Base-by-base conservation (phyloP, 30 jellyfish, hydroid and myxozoan genomes). In the Chrysaora quinquecirrha region DNA sequence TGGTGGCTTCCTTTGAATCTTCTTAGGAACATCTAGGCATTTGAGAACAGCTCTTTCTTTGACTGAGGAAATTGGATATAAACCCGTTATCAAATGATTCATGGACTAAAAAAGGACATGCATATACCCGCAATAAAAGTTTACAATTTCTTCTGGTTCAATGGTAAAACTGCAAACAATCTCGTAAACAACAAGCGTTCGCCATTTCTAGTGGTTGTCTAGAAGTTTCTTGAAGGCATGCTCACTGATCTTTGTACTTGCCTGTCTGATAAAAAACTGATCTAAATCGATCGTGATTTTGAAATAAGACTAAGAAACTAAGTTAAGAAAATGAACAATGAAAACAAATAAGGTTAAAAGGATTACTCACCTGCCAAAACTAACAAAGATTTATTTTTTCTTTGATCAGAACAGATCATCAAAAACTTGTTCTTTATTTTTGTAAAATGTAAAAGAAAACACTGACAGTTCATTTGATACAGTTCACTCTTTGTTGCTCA, bases 81-180 rank as follows among this genome's bases (percentile, higher is more conserved):
- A 38, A 38, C 54, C n/a, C 6, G 14, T 38, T 6, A 38, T 38
- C 12, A 52, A 52, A 20, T 10, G 68, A 16, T 52, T 52, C 29
- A 20, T 52, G 2, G 2, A 19, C 9, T 52, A 20, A 52, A 52
- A 16, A 20, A 25, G 6, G 19, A 72, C 60, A n/a, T 27, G 50
- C 25, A 22, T 25, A 30, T 12, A 73, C 84, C 84, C 27, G 84
- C 84, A 73, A 73, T 47, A 1, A 18, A 73, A 12, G 24, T 38
- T 73, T 49, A 43, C 58, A 52, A 29, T 28, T 73, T 73, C 12
- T 21, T 14, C 54, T 11, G 84, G 71, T 73, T 49, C 54, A 49
- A 14, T 52, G 84, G 27, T 22, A 28, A 29, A 73, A 25, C 48
- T 62, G 28, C 6, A 73, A 73, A 73, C 72, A 73, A 22, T 23